phyloP scores from a whole-genome alignment of 2,888 invertebrate species.

The Platypus cylindrus region DNA sequence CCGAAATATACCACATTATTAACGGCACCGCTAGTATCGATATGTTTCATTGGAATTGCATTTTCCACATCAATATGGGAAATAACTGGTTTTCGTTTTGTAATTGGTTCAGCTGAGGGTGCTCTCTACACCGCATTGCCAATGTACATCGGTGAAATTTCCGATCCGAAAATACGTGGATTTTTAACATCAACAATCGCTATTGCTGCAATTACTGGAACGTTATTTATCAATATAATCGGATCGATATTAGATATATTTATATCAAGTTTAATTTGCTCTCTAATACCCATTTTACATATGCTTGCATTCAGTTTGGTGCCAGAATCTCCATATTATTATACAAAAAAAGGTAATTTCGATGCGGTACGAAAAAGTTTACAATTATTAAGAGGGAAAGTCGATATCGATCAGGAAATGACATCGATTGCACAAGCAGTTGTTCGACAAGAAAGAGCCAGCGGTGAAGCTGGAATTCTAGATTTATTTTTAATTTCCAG shows the following conservation, averaged over 20 bases:
- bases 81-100: conserved; percentile 36
- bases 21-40: conserved; percentile 34
- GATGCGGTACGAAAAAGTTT: conserved; percentile 41
- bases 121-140: conserved; percentile 35
- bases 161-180: conserved; percentile 43
- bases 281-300: conserved; percentile 45
- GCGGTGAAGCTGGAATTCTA: conserved; percentile 35
- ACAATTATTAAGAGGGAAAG: conserved; percentile 43
- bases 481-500: conserved; percentile 43
- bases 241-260: conserved; percentile 46
- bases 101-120: conserved; percentile 41
- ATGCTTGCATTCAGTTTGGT: conserved; percentile 45
- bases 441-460: conserved; percentile 33
- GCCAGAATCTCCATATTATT: conserved; percentile 52
- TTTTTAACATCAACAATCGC: conserved; percentile 48
- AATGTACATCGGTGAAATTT: conserved; percentile 47
- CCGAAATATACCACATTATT: conserved; percentile 37
- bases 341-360: conserved; percentile 33
- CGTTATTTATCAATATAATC: conserved; percentile 47
- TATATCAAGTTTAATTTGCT: conserved; percentile 42
- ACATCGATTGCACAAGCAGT: conserved; percentile 27
- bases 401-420: conserved; percentile 38
- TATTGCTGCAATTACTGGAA: conserved; percentile 39
- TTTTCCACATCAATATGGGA: conserved; percentile 43
- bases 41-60: conserved; percentile 49